Evolutionary conservation across 2,797 vertebrate genomes (phyloP).

Genomic region (Odontamblyopus lacepedii): DNA sequence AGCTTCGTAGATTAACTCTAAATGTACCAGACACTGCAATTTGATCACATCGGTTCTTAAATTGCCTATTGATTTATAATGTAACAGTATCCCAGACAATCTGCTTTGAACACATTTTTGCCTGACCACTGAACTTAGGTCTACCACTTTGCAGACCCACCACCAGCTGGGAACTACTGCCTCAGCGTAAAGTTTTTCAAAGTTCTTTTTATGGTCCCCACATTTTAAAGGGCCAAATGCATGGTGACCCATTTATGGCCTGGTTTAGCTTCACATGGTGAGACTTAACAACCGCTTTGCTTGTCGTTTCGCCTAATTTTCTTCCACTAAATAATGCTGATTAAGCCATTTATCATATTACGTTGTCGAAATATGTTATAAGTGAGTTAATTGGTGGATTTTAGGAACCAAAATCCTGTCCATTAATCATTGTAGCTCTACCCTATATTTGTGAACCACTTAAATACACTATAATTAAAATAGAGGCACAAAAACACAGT

Average conservation of each 20-base stretch:
- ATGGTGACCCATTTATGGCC: conserved; percentile 2
- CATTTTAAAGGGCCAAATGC: conserved; percentile 1
- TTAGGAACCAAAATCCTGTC: background rate
- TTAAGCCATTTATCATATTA: background rate
- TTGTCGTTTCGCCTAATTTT: background rate
- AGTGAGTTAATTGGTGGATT: background rate
- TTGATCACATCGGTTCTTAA: too few species aligned
- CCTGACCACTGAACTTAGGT: background rate
- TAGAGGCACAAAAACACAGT: background rate
- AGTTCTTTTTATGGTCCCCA: conserved; percentile 3
- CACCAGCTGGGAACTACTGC: conserved; percentile 1
- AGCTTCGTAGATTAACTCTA: too few species aligned
- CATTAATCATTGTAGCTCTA: background rate
- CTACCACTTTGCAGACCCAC: background rate
- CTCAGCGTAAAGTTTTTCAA: background rate
- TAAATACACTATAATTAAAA: background rate
- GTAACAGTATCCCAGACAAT: too few species aligned
- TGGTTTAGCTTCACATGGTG: background rate
- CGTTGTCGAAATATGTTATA: background rate
- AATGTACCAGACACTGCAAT: too few species aligned
- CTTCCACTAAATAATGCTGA: background rate
- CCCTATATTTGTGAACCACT: background rate
- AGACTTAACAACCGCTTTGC: background rate
- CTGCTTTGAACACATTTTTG: background rate
- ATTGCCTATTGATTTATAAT: too few species aligned